Conservation (phyloP, 2,113 vertebrate species). For the Lagopus muta region DNA sequence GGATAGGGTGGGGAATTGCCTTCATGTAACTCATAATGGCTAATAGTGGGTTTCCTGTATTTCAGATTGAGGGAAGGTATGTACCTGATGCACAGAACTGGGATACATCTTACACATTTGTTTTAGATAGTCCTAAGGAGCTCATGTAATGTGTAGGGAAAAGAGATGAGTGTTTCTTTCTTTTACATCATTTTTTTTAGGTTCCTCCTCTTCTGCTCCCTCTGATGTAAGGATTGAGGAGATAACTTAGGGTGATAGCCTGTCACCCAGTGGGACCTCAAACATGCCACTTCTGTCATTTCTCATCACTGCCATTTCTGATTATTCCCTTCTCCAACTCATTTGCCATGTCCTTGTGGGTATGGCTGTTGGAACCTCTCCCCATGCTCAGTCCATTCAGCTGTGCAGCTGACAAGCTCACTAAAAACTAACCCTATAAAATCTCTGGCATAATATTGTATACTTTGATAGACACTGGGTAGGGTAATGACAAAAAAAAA, state of each 20-base stretch:
- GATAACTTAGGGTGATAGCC: not conserved
- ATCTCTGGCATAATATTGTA: not conserved
- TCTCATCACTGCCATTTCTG: not conserved
- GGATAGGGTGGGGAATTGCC: not conserved
- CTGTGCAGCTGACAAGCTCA: not conserved
- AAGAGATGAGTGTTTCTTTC: not conserved
- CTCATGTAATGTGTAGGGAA: not conserved
- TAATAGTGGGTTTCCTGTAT: not conserved
- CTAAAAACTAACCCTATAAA: not conserved
- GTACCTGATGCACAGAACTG: not conserved
- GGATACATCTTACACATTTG: not conserved
- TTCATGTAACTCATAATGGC: rapidly evolving
- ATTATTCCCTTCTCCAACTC: not conserved
- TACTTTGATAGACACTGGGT: not conserved
- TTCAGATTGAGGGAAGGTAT: not conserved
- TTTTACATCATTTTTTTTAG: not conserved
- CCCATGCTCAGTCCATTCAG: not conserved
- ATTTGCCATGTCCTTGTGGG: not conserved
- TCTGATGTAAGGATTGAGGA: not conserved
- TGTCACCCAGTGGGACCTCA: not conserved
- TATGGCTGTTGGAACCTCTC: not conserved
- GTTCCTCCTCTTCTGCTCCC: not conserved
- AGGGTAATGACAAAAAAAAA: not conserved
- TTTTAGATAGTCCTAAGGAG: not conserved
- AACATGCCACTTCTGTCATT: not conserved